Evolutionary conservation across 2,888 invertebrate species (phyloP).

Genomic region (Aphidoletes aphidimyza): DNA sequence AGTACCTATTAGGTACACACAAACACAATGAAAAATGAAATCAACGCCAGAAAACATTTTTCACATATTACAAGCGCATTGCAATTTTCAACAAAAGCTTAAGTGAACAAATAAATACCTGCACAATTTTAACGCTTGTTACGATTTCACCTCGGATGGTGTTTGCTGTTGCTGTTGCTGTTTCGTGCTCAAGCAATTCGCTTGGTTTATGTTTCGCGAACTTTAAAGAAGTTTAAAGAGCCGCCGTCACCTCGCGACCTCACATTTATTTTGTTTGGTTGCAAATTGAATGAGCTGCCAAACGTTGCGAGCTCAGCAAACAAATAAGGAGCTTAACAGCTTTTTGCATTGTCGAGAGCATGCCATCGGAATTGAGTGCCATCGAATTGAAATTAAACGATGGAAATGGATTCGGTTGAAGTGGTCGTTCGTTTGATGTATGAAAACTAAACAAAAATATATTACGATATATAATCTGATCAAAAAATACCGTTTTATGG

Average conservation of each 20-base stretch:
- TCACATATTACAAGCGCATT: constrained; percentile 2
- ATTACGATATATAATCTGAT: too few species aligned
- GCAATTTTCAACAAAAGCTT: constrained; percentile 49
- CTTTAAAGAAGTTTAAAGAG: background rate
- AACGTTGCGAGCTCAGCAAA: background rate
- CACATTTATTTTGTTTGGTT: background rate
- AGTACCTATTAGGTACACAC: background rate
- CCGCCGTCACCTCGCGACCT: too few species aligned
- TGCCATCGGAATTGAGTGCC: background rate
- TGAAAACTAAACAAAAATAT: background rate
- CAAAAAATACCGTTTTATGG: background rate
- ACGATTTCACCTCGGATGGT: too few species aligned
- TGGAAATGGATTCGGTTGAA: background rate
- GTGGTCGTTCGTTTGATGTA: background rate
- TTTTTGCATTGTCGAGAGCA: background rate
- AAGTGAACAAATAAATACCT: constrained; percentile 40
- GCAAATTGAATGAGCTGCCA: background rate
- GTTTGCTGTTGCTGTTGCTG: too few species aligned
- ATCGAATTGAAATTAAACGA: constrained; percentile 2
- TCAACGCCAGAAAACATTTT: constrained; percentile 13
- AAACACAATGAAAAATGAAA: constrained; percentile 20
- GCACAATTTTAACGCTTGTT: background rate
- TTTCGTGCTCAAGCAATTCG: constrained; percentile 16
- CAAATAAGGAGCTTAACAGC: background rate
- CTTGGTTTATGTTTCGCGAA: background rate